A percentile compares a stretch with the other conserved stretches of the same genome.
These are phyloP conservation scores for Tenualosa ilisha DNA, from an alignment of 2,797 vertebrate genomes.

Conservation along the genomic window DNA sequence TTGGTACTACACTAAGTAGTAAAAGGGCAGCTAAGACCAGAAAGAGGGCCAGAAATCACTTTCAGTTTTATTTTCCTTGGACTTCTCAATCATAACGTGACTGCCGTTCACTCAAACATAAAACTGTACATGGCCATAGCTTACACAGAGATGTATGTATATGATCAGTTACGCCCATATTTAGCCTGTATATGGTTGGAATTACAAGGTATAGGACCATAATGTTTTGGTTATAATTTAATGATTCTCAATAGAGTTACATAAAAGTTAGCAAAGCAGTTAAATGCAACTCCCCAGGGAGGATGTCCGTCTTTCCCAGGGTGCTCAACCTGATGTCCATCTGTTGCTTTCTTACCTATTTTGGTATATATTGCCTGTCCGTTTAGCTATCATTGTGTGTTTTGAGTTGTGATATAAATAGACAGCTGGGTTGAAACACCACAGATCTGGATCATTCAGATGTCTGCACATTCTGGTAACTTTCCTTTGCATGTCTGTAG, in stretches of 20 bases:
- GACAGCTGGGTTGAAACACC: background rate
- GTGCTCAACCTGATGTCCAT: constrained; percentile 7
- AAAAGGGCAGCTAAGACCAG: too few species aligned
- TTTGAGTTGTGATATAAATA: constrained; percentile 3
- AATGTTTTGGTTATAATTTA: too few species aligned
- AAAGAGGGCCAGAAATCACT: too few species aligned
- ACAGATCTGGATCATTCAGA: background rate
- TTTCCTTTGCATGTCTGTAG: background rate
- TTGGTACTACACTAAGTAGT: too few species aligned
- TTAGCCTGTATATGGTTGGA: too few species aligned
- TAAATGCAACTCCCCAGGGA: background rate
- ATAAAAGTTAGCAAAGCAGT: background rate
- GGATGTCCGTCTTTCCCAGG: background rate
- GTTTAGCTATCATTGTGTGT: background rate
- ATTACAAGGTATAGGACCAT: too few species aligned
- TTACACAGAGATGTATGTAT: too few species aligned
- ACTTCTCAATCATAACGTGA: too few species aligned
- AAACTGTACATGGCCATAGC: too few species aligned
- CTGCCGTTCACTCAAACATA: too few species aligned
- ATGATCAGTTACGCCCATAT: too few species aligned
- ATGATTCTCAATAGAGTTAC: background rate
- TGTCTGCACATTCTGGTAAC: constrained; percentile 11
- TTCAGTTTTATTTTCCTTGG: too few species aligned
- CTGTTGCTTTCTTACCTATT: constrained; percentile 10
- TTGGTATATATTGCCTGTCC: background rate